Base-by-base conservation (phyloP, 1,140 invertebrate species). In the Homalodisca vitripennis region DNA sequence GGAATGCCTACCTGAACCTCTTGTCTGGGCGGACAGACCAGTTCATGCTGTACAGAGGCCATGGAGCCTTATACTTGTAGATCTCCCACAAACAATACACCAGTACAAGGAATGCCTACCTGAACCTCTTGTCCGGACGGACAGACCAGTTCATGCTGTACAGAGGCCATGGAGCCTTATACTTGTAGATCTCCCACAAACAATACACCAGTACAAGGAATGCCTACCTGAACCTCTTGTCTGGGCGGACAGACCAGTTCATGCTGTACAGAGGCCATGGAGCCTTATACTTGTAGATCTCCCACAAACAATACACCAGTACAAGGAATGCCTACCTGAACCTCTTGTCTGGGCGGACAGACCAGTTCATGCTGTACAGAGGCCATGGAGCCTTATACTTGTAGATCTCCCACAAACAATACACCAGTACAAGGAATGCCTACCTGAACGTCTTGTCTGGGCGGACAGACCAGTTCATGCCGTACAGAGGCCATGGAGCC, bases 101-200 rank as follows among this genome's bases (percentile, higher is more conserved):
- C n/a, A n/a, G n/a, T n/a, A n/a, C n/a, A n/a, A n/a, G n/a, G n/a
- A n/a, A n/a, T n/a, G n/a, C 73, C 73, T 70, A 80, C 79, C 80
- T 75, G 78, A 99, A 99, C 70, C 96, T 84, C 79, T 98, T 98
- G 81, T 99, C 98, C 1, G 96, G 97, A 70, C 97, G 82, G 0
- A 98, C 92, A n/a, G 95, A 98, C 98, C 98, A 99, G 80, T 99
- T 99, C 95, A 98, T 99, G 74, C 95, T 97, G 80, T 98, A 99
- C 0, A 98, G 82, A 0, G 94, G 95, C 96, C 96, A 98, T 82
- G 96, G 97, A 57, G 97, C 97, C 79, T 98, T 91, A 79, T 98
- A 99, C 83, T 94, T 94, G 77, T 93, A 94, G 67, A 93, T 92
- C 82, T 93, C 91, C n/a, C n/a, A n/a, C n/a, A n/a, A n/a, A n/a